These are phyloP conservation scores for Trogon surrucura DNA, from an alignment of 2,113 vertebrate species.

Conservation along the genomic window DNA sequence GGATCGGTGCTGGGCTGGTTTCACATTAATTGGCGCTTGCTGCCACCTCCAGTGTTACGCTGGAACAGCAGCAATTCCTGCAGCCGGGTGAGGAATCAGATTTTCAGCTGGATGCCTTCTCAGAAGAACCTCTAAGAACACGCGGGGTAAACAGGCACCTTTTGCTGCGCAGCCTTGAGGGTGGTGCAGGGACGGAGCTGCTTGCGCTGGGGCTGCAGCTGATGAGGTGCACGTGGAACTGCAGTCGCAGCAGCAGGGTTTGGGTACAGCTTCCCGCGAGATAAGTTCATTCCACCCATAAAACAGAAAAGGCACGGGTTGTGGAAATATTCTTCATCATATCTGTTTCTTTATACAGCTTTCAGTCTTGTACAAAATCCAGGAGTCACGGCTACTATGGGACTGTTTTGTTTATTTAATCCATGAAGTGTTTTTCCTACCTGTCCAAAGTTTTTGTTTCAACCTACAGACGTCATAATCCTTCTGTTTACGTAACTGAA, in stretches of 20 bases:
- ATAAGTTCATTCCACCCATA: not conserved
- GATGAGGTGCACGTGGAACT: not conserved
- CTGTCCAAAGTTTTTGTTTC: not conserved
- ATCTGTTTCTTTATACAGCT: not conserved
- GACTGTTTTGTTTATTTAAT: not conserved
- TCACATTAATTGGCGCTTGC: not conserved
- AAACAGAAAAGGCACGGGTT: not conserved
- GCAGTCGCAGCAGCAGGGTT: not conserved
- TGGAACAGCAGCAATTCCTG: slow-evolving; percentile 41
- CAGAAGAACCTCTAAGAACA: not conserved
- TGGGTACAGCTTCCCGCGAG: not conserved
- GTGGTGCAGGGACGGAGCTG: not conserved
- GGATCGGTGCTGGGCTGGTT: not conserved
- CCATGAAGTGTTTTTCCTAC: not conserved
- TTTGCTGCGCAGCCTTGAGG: slow-evolving; percentile 32
- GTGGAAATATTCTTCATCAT: not conserved
- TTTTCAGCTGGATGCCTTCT: not conserved
- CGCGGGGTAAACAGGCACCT: not conserved
- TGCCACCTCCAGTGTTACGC: slow-evolving; percentile 35
- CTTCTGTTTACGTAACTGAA: not conserved
- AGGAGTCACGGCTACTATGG: not conserved
- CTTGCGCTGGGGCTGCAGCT: slow-evolving; percentile 13
- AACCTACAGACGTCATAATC: not conserved
- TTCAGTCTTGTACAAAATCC: not conserved
- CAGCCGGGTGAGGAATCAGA: not conserved